These are phyloP conservation scores for Miltochrista miniata DNA, from an alignment of 2,888 invertebrate genomes.

Conservation along the genomic window DNA sequence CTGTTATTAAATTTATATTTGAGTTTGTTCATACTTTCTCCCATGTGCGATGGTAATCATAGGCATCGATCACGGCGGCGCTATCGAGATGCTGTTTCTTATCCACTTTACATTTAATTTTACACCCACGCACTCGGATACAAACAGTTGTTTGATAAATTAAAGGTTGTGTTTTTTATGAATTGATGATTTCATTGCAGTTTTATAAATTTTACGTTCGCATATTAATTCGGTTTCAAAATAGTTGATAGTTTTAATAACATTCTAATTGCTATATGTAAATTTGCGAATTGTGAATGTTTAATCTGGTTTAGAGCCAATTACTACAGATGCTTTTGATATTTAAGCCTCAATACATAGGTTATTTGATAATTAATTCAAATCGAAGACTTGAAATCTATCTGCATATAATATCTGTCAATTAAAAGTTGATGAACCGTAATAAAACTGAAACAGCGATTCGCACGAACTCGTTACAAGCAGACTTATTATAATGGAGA, in stretches of 20 bases:
- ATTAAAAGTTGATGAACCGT: constrained; percentile 5
- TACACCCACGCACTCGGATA: constrained; percentile 46
- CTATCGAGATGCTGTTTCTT: constrained; percentile 57
- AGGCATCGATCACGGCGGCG: constrained; percentile 64
- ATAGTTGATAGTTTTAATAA: constrained; percentile 5
- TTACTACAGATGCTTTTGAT: constrained; percentile 3
- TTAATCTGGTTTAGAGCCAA: constrained; percentile 6
- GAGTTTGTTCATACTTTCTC: constrained; percentile 73
- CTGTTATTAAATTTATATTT: constrained; percentile 78
- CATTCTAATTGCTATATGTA: constrained; percentile 10
- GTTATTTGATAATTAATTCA: constrained; percentile 10
- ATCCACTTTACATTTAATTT: constrained; percentile 61
- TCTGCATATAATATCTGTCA: constrained; percentile 8
- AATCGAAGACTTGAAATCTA: constrained; percentile 1
- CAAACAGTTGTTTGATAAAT: constrained; percentile 41
- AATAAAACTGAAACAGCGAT: constrained; percentile 4
- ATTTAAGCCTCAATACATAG: constrained; percentile 4
- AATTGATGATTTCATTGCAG: constrained; percentile 10
- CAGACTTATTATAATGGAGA: constrained; percentile 11
- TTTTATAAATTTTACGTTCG: constrained; percentile 13
- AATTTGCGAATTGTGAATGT: constrained; percentile 11
- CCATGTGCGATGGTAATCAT: constrained; percentile 64
- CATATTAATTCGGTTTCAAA: constrained; percentile 5
- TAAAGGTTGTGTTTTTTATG: constrained; percentile 12
- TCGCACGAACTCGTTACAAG: constrained; percentile 6